Base-by-base conservation (phyloP, 2,113 vertebrate species). In the Syngnathus scovelli region DNA sequence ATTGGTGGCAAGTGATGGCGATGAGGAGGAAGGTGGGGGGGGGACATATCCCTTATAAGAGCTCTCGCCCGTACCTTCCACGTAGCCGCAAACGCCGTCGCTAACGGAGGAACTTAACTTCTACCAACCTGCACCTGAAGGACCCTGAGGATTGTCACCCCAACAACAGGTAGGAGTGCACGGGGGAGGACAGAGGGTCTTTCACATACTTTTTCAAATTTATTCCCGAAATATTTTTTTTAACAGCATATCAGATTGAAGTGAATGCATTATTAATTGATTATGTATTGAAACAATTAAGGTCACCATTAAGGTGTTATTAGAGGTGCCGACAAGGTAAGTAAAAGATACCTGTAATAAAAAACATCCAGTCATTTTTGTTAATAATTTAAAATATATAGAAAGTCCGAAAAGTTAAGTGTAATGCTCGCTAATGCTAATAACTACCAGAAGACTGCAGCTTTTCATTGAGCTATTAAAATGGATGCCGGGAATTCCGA, bases 141-240 rank as follows among this genome's bases (percentile, higher is more conserved):
- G 37, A 61, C 59, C 38, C 5, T 21, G 38, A 61, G 61, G 61
- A 62, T 62, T 62, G 38, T 62, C n/a, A 44, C 21, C 41, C 21
- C 10, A 44, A 62, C 39, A 62, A n/a, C 61, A 0, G 61, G 61
- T 62, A 62, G 41, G 61, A 44, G n/a, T 15, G 3, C 16, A 36
- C 16, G 36, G 36, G 56, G 6, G 56, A 13, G 38, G 12, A 41
- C 12, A 5, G 60, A 13, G n/a, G n/a, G 33, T 12, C 12, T 56
- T 56, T 33, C 0, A 56, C 21, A 54, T 9, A 52, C 12, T 15
- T 5, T 46, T 46, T 16, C 13, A 48, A 48, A 16, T 33, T 33
- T 33, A 43, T 3, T 43, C 41, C 12, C 12, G 13, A 43, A 13
- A 43, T 43, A 43, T 43, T n/a, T 10, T 8, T 21, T 10, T 10